Conservation (phyloP, 1,140 invertebrate genomes). For the Hypsibius dujardini region DNA sequence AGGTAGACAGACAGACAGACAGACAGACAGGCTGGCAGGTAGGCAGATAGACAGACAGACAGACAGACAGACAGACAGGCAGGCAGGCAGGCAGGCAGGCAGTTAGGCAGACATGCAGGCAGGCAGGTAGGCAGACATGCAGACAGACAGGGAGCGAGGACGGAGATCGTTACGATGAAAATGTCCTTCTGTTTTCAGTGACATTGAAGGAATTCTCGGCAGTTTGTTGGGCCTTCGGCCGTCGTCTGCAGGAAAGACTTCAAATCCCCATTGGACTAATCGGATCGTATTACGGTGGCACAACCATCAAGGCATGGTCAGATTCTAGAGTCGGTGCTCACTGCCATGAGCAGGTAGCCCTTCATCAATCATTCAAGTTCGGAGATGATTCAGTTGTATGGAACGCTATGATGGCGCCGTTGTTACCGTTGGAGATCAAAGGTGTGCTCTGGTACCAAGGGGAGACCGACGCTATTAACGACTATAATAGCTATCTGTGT, state of each 20-base stretch:
- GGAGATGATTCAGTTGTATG: constrained; percentile 24
- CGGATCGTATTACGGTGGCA: constrained; percentile 29
- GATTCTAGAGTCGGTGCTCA: constrained; percentile 24
- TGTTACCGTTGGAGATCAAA: constrained; percentile 28
- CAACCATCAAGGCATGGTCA: constrained; percentile 30
- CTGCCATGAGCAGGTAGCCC: constrained; percentile 25
- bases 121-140: no score
- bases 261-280: constrained; percentile 29
- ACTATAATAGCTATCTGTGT: constrained; percentile 27
- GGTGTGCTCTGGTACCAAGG: constrained; percentile 31
- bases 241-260: constrained; percentile 25
- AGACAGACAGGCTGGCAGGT: no score
- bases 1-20: no score
- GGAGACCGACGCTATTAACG: constrained; percentile 23
- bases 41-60: no score
- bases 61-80: no score
- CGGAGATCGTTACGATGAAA: no score
- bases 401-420: constrained; percentile 30
- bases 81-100: no score
- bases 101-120: no score
- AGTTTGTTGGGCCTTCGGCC: constrained; percentile 30
- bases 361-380: background rate
- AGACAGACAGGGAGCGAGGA: no score
- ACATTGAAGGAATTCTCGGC: constrained; percentile 27
- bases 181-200: background rate